These are phyloP conservation scores for Neodiprion virginianus DNA, from an alignment of 1,140 invertebrate genomes.

Conservation along the genomic window DNA sequence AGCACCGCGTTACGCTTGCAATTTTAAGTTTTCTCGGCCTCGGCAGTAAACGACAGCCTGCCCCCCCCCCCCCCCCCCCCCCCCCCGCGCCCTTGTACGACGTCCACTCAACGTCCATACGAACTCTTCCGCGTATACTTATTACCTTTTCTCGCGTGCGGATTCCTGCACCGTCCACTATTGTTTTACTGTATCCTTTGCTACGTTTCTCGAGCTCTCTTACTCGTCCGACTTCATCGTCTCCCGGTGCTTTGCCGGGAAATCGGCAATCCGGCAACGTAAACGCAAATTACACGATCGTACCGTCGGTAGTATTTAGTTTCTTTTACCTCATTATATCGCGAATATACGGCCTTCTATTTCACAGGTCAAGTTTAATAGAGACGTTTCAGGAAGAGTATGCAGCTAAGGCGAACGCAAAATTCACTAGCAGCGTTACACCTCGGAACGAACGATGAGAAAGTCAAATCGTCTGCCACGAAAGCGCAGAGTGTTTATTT, in stretches of 20 bases:
- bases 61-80: too few species aligned
- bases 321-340: not conserved
- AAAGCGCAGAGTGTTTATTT: too few species aligned
- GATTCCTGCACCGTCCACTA: not conserved
- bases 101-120: too few species aligned
- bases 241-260: not conserved
- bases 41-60: slow-evolving; percentile 50
- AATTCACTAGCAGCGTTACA: too few species aligned
- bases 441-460: too few species aligned
- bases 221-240: too few species aligned
- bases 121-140: slow-evolving; percentile 42
- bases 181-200: not conserved
- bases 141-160: not conserved
- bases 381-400: too few species aligned
- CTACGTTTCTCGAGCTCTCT: not conserved
- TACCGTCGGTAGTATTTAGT: not conserved
- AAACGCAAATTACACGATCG: not conserved
- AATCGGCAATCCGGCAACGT: not conserved
- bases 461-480: too few species aligned
- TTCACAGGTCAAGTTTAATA: too few species aligned
- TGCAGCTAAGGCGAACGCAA: too few species aligned
- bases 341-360: too few species aligned
- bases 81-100: too few species aligned
- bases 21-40: slow-evolving; percentile 51
- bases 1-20: slow-evolving; percentile 47